phyloP scores from a whole-genome alignment of 2,888 invertebrate species.

The Deilephila porcellus region DNA sequence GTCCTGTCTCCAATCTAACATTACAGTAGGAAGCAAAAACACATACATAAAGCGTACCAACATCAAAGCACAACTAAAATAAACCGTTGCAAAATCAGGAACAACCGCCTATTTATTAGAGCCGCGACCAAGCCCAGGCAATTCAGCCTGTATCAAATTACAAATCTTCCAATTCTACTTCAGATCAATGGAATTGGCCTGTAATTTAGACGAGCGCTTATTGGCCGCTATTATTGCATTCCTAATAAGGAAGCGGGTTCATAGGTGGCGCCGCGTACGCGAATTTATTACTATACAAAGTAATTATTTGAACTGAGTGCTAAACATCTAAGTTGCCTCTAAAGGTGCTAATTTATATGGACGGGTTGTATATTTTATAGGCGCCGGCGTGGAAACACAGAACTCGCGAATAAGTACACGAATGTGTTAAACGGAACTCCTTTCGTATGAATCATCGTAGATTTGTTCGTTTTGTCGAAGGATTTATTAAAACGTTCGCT shows the following conservation, averaged over 20 bases:
- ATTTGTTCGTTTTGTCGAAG: neutral
- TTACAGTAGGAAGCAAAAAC: neutral
- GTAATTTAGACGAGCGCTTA: conserved; percentile 24
- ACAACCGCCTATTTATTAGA: conserved; percentile 25
- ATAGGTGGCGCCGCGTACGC: conserved; percentile 51
- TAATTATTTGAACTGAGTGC: conserved; percentile 46
- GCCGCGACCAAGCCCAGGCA: conserved; percentile 16
- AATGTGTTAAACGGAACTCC: conserved; percentile 13
- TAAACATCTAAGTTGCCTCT: conserved; percentile 34
- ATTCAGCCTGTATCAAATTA: conserved; percentile 22
- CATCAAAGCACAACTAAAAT: conserved; percentile 10
- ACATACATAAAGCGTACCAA: neutral
- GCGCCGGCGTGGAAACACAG: neutral
- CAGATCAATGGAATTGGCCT: conserved; percentile 24
- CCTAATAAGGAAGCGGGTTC: conserved; percentile 50
- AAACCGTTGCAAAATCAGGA: conserved; percentile 18
- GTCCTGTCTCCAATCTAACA: neutral
- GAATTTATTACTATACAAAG: conserved; percentile 44
- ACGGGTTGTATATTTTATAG: conserved; percentile 22
- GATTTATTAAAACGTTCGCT: neutral
- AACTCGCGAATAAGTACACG: neutral
- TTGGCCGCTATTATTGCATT: conserved; percentile 19
- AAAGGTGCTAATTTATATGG: conserved; percentile 27
- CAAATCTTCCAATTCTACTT: conserved; percentile 25
- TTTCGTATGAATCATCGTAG: conserved; percentile 10